Evolutionary conservation across 2,888 invertebrate genomes (phyloP).

Genomic region (Linnaemya tessellans): DNA sequence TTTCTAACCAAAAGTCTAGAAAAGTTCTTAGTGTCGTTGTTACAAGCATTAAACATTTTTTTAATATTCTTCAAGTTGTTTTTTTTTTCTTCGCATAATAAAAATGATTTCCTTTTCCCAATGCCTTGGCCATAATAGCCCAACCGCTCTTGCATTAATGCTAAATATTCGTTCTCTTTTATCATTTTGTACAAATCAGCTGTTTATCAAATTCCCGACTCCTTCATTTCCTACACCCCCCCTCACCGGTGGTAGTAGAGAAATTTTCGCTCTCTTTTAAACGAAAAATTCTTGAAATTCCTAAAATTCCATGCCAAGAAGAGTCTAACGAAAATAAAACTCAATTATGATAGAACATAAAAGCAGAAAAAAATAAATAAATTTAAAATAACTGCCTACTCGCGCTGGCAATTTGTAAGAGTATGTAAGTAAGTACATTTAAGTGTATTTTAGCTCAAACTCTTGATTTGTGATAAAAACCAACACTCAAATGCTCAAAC

Average conservation of each 20-base stretch:
- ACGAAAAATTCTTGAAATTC: slow-evolving; percentile 70
- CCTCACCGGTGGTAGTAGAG: too few relatives aligned
- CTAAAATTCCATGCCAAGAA: slow-evolving; percentile 68
- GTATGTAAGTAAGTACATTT: slow-evolving; percentile 16
- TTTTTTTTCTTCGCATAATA: neutral
- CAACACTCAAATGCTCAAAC: slow-evolving; percentile 56
- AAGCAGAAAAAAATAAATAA: neutral
- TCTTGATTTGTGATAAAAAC: slow-evolving; percentile 25
- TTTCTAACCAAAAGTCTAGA: too few relatives aligned
- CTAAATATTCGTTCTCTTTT: neutral
- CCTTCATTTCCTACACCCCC: slow-evolving; percentile 20
- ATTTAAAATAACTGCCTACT: slow-evolving; percentile 32
- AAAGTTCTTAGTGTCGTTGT: too few relatives aligned
- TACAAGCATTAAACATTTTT: neutral
- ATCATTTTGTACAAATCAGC: slow-evolving; percentile 41
- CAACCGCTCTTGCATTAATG: neutral
- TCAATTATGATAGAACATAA: slow-evolving; percentile 56
- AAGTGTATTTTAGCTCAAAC: slow-evolving; percentile 26
- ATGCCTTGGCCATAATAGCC: slow-evolving; percentile 12
- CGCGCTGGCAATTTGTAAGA: neutral
- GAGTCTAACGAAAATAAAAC: slow-evolving; percentile 62
- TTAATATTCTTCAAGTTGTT: neutral
- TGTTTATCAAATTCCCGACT: slow-evolving; percentile 60
- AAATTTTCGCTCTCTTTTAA: slow-evolving; percentile 57
- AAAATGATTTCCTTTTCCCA: neutral